A percentile compares a stretch with the other conserved stretches of the same genome.
Evolutionary conservation across 2,888 invertebrate genomes (phyloP).

Genomic region (Ptychoptera contaminata): DNA sequence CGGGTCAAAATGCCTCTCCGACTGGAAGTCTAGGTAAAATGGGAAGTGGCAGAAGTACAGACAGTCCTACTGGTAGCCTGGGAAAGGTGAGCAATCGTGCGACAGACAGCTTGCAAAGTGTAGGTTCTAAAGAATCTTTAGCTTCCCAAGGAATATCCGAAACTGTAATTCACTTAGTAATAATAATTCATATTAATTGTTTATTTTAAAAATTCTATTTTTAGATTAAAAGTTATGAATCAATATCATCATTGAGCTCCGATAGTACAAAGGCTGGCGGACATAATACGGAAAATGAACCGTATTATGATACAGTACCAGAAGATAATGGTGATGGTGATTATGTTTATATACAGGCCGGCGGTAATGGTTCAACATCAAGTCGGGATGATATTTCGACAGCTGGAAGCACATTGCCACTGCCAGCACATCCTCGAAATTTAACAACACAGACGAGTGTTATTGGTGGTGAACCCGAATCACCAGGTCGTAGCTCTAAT

Average conservation of each 20-base stretch:
- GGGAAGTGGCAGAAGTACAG: conserved; percentile 14
- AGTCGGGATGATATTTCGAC: conserved; percentile 49
- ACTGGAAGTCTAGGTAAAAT: conserved; percentile 25
- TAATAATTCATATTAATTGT: not conserved
- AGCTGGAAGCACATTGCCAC: conserved; percentile 40
- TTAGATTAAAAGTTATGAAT: conserved; percentile 49
- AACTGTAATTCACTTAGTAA: conserved; percentile 16
- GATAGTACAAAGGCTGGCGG: conserved; percentile 37
- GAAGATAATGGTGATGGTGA: conserved; percentile 50
- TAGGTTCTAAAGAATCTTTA: conserved; percentile 31
- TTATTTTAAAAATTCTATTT: conserved; percentile 6
- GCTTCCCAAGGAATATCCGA: conserved; percentile 31
- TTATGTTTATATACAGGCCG: conserved; percentile 60
- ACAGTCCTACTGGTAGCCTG: conserved; percentile 18
- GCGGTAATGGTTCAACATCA: conserved; percentile 43
- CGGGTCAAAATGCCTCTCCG: conserved; percentile 23
- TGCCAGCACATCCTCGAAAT: conserved; percentile 17
- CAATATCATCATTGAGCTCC: conserved; percentile 45
- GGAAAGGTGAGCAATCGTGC: conserved; percentile 21
- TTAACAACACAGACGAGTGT: conserved; percentile 17
- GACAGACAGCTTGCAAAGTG: conserved; percentile 20
- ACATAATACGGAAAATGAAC: conserved; percentile 42
- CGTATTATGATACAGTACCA: conserved; percentile 57
- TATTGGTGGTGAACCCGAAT: conserved; percentile 48
- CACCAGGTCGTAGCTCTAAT: conserved; percentile 65